Conservation (phyloP, 2,888 invertebrate species). For the Hymenopus coronatus region DNA sequence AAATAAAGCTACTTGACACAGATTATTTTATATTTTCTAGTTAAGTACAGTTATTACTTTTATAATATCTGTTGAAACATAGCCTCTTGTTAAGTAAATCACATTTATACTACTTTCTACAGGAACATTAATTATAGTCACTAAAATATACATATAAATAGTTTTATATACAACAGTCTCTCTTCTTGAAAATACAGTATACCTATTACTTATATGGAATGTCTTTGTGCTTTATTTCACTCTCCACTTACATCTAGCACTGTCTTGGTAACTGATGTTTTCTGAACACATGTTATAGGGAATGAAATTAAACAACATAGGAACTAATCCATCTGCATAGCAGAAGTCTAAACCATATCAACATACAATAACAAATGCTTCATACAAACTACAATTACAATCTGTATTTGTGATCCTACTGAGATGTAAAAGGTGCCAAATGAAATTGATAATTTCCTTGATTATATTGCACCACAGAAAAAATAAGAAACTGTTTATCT, state of each 20-base stretch:
- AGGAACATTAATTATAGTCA: not conserved
- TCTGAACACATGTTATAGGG: not conserved
- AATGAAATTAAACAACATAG: not conserved
- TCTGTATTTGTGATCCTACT: not conserved
- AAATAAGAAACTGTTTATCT: not conserved
- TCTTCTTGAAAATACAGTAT: not conserved
- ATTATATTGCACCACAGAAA: not conserved
- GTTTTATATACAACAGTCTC: not conserved
- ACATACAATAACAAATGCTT: not conserved
- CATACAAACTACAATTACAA: not conserved
- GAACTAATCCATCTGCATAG: not conserved
- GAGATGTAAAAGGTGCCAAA: not conserved
- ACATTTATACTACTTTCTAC: not conserved
- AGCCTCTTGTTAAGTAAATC: not conserved
- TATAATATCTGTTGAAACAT: not conserved
- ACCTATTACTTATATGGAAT: not conserved
- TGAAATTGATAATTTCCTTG: not conserved
- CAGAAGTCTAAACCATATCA: not conserved
- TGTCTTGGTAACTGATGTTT: not conserved
- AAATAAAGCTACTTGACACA: not conserved
- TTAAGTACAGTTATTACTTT: not conserved
- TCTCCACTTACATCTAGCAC: not conserved
- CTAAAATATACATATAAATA: not conserved
- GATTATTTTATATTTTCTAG: not conserved
- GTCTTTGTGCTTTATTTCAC: not conserved